phyloP scores from a whole-genome alignment of 2,113 vertebrate genomes.

The Melanerpes formicivorus region DNA sequence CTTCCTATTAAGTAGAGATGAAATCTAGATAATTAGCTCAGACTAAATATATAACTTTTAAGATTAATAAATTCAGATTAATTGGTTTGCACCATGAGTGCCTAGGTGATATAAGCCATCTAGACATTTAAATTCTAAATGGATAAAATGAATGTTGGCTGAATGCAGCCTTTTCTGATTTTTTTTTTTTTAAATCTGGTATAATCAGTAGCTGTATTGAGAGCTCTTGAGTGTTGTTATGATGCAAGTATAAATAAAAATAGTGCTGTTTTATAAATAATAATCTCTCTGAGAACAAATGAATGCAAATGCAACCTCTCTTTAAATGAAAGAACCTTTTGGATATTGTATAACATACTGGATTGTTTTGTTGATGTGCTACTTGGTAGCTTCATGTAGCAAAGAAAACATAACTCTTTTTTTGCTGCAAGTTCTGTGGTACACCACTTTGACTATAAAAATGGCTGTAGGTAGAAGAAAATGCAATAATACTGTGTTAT shows the following conservation, averaged over 20 bases:
- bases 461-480: background rate
- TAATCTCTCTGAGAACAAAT: background rate
- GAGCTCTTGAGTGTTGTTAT: background rate
- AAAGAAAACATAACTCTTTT: background rate
- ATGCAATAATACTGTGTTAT: background rate
- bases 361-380: background rate
- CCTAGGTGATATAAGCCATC: background rate
- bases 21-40: background rate
- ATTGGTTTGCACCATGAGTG: background rate
- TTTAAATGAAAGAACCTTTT: background rate
- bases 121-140: background rate
- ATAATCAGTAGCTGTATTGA: background rate
- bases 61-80: background rate
- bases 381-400: background rate
- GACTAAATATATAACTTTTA: background rate
- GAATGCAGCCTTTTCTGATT: background rate
- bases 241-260: background rate
- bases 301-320: background rate
- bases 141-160: background rate
- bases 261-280: background rate
- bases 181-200: background rate
- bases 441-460: background rate
- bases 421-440: background rate
- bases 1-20: background rate
- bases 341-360: background rate